Conservation (phyloP, 2,888 invertebrate species). For the Dynastes tityus region DNA sequence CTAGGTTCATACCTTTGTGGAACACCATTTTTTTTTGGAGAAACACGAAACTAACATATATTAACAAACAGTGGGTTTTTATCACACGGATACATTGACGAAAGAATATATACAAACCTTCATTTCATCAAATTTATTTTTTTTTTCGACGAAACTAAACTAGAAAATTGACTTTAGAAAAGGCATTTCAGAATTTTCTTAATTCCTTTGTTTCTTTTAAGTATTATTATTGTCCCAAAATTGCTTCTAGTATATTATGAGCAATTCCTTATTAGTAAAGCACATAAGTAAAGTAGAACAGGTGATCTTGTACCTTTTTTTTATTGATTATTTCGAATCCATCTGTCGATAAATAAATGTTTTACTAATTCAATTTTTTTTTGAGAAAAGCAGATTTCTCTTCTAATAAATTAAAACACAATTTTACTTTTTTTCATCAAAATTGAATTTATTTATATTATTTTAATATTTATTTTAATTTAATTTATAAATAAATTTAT, state of each 20-base stretch:
- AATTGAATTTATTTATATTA: too few species aligned
- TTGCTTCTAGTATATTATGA: conserved; percentile 6
- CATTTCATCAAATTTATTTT: conserved; percentile 1
- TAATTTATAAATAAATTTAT: too few species aligned
- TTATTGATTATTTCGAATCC: too few species aligned
- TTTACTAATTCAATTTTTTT: too few species aligned
- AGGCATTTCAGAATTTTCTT: conserved; percentile 4
- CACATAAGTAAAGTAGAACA: not conserved
- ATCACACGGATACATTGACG: not conserved
- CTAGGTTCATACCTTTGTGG: not conserved
- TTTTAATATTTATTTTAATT: too few species aligned
- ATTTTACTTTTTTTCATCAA: too few species aligned
- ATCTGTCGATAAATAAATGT: too few species aligned
- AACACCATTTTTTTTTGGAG: not conserved
- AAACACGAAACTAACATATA: not conserved
- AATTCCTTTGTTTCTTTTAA: not conserved
- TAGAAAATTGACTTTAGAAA: conserved; percentile 13
- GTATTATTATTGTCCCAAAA: conserved; percentile 13
- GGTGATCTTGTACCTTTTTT: too few species aligned
- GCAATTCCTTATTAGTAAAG: not conserved
- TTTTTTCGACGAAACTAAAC: not conserved
- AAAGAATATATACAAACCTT: not conserved
- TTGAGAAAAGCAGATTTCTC: too few species aligned
- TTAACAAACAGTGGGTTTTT: not conserved
- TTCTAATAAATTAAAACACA: too few species aligned